A percentile compares a stretch with the other conserved stretches of the same genome.
phyloP scores from a whole-genome alignment of 2,888 invertebrate genomes.

The Tiphia femorata region DNA sequence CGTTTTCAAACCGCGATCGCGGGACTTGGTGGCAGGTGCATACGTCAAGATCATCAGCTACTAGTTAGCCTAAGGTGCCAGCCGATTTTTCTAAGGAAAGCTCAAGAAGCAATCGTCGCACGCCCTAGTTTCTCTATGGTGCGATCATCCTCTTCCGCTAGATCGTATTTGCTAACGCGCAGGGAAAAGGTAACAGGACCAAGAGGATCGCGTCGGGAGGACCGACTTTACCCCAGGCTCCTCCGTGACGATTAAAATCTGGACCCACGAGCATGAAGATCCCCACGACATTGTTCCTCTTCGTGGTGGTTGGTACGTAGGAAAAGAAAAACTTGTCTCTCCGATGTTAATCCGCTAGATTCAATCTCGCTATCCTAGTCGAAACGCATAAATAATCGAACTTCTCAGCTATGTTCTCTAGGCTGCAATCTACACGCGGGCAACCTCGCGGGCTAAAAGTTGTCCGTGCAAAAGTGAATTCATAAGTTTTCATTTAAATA shows the following conservation, averaged over 20 bases:
- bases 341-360: not conserved
- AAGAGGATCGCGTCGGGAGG: not conserved
- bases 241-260: slow-evolving; percentile 21
- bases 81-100: not conserved
- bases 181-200: too few species aligned
- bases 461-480: too few species aligned
- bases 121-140: not conserved
- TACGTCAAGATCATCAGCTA: too few species aligned
- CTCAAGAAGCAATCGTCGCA: not conserved
- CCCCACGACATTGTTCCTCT: slow-evolving; percentile 57
- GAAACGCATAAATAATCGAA: too few species aligned
- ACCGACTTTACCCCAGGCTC: slow-evolving; percentile 1
- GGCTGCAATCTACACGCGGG: too few species aligned
- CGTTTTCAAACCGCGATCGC: slow-evolving; percentile 34
- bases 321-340: not conserved
- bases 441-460: too few species aligned
- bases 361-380: not conserved
- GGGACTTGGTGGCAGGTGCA: too few species aligned
- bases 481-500: too few species aligned
- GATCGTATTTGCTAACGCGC: too few species aligned
- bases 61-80: too few species aligned
- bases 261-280: slow-evolving; percentile 58
- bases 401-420: too few species aligned
- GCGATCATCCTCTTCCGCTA: not conserved
- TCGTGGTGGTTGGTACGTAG: slow-evolving; percentile 62